Percentiles rank a stretch among this genome's conserved stretches.
Evolutionary conservation across 2,888 invertebrate genomes (phyloP).

Genomic region (Linyphia triangularis): DNA sequence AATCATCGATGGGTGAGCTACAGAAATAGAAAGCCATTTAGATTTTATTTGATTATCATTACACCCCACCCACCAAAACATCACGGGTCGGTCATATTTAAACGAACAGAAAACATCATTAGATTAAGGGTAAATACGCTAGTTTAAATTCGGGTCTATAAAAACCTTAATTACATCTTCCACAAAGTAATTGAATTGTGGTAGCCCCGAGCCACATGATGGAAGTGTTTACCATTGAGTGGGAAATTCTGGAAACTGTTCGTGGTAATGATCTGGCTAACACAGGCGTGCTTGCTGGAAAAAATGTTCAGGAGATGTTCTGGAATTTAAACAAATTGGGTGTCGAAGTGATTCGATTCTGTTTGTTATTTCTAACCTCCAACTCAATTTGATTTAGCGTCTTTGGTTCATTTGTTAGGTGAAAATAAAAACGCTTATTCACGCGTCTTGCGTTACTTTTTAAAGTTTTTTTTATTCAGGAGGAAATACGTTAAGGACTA

Average conservation of each 20-base stretch:
- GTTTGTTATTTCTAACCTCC: slow-evolving; percentile 24
- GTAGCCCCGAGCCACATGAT: not conserved
- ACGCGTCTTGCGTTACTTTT: not conserved
- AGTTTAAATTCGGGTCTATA: not conserved
- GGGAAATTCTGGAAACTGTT: slow-evolving; percentile 37
- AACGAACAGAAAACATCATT: slow-evolving; percentile 42
- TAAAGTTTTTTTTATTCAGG: not conserved
- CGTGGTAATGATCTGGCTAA: slow-evolving; percentile 34
- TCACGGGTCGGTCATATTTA: slow-evolving; percentile 31
- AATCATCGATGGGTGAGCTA: not conserved
- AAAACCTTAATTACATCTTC: slow-evolving; percentile 57
- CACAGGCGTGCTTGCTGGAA: not conserved
- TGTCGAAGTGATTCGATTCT: slow-evolving; percentile 35
- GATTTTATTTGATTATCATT: slow-evolving; percentile 25
- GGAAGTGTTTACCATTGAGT: slow-evolving; percentile 7
- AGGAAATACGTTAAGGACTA: too few relatives aligned
- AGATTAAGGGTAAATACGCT: not conserved
- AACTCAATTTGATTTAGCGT: slow-evolving; percentile 4
- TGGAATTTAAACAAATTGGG: slow-evolving; percentile 34
- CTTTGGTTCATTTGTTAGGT: slow-evolving; percentile 5
- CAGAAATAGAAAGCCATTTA: not conserved
- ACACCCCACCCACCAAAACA: too few relatives aligned
- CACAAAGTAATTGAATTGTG: slow-evolving; percentile 56
- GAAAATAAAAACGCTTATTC: not conserved
- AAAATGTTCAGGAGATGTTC: not conserved